Base-by-base conservation (phyloP, 2,113 vertebrate genomes). In the Sterna hirundo region DNA sequence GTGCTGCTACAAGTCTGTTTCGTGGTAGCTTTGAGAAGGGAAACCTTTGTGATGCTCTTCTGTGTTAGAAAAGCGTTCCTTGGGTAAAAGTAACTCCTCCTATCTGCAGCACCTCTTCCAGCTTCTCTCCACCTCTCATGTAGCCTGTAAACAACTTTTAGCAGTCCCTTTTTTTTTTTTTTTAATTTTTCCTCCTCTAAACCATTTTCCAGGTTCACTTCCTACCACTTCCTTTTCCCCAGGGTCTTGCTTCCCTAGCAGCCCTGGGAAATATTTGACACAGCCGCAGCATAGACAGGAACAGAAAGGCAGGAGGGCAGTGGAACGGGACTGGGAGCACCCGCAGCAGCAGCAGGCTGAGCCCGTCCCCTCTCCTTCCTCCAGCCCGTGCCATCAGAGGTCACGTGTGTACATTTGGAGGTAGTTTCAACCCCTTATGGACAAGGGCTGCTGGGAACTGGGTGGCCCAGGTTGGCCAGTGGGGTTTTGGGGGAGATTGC, bases 341-440 rank as follows among this genome's bases (percentile, higher is more conserved):
- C 72, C 0, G 0, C 13, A 65, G 58, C 30, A 64, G 42, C 51
- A 52, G 49, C 57, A 38, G 52, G 11, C n/a, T 47, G 25, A 75
- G 54, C 30, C 30, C 9, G n/a, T 40, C 8, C 13, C 12, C 7
- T 9, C 38, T 70, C 38, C 38, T 69, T 47, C 47, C 47, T 61
- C 29, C 62, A 54, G 1, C 13, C 29, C 1, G 0, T 19, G 23
- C 34, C 13, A 9, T 20, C 8, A 21, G 32, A 51, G 36, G 34
- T 27, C 11, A 3, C 49, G 17, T 5, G 17, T 25, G 18, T 69
- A n/a, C n/a, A 5, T n/a, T 13, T 61, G 23, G 34, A 44, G 4
- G 15, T 61, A 17, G 34, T n/a, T 77, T 77, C 22, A 38, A 2
- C 23, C 5, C 10, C 7, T 54, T n/a, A 2, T 11, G 13, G 36